phyloP scores from a whole-genome alignment of 2,888 invertebrate genomes.

The Oscheius sp. region DNA sequence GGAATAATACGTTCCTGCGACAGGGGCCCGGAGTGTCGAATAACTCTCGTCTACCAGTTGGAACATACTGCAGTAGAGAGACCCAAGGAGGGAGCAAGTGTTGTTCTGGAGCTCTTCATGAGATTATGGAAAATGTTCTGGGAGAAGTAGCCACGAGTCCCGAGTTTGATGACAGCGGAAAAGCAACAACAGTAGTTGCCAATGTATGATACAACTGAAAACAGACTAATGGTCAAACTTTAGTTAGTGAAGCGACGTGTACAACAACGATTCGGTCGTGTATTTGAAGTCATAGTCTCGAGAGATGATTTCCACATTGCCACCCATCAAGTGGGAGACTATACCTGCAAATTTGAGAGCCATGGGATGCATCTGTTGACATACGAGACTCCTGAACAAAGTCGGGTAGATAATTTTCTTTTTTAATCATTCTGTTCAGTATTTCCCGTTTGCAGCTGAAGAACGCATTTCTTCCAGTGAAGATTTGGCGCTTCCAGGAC shows the following conservation, averaged over 20 bases:
- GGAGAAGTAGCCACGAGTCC: slow-evolving; percentile 41
- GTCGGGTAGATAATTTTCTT: not conserved
- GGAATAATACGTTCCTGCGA: slow-evolving; percentile 3
- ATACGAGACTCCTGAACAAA: slow-evolving; percentile 40
- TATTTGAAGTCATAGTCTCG: slow-evolving; percentile 46
- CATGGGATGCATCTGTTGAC: slow-evolving; percentile 41
- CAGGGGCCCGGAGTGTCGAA: not conserved
- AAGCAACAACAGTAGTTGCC: slow-evolving; percentile 35
- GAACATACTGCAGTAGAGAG: slow-evolving; percentile 3
- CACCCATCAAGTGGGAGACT: slow-evolving; percentile 32
- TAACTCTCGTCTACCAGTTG: not conserved
- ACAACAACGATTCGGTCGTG: slow-evolving; percentile 40
- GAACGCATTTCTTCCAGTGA: slow-evolving; percentile 27
- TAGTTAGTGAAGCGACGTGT: slow-evolving; percentile 42
- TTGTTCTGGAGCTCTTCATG: slow-evolving; percentile 41
- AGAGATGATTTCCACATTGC: slow-evolving; percentile 35
- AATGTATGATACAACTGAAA: slow-evolving; percentile 31
- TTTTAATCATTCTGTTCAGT: slow-evolving; percentile 10
- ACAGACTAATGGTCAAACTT: not conserved
- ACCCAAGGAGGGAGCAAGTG: slow-evolving; percentile 40
- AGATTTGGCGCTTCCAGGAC: slow-evolving; percentile 28
- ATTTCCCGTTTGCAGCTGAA: slow-evolving; percentile 41
- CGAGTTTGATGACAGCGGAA: slow-evolving; percentile 35
- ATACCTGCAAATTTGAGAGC: slow-evolving; percentile 40
- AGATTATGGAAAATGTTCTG: slow-evolving; percentile 46